These are phyloP conservation scores for Todiramphus saurophagus DNA, from an alignment of 2,113 vertebrate genomes.

Conservation along the genomic window DNA sequence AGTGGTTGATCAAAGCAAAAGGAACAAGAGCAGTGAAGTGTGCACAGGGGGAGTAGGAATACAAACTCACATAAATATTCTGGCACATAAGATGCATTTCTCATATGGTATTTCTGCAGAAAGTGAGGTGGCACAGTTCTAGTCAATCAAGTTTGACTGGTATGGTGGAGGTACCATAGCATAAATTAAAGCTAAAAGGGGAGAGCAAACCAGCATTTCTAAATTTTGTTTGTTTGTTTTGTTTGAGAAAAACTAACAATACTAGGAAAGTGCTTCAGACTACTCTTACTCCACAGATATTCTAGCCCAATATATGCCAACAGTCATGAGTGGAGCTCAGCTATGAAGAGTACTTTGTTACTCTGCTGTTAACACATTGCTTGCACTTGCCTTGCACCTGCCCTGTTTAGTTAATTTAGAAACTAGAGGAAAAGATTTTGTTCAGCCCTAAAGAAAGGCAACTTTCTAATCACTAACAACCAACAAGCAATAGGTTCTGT, in stretches of 20 bases:
- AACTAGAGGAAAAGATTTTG: not conserved
- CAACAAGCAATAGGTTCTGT: not conserved
- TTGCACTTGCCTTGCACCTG: not conserved
- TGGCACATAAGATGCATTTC: not conserved
- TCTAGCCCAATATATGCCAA: not conserved
- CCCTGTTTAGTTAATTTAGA: not conserved
- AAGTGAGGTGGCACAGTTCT: not conserved
- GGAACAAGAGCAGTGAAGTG: not conserved
- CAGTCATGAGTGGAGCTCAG: not conserved
- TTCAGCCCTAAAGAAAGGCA: not conserved
- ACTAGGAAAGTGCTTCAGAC: not conserved
- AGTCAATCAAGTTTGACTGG: not conserved
- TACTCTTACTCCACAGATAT: not conserved
- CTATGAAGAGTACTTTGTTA: not conserved
- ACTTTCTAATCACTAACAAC: not conserved
- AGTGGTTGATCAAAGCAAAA: not conserved
- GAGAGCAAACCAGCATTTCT: not conserved
- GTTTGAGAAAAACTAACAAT: not conserved
- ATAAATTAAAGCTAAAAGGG: not conserved
- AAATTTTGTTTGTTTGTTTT: not conserved
- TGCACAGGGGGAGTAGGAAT: not conserved
- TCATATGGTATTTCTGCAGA: not conserved
- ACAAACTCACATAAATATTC: not conserved
- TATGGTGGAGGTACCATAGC: not conserved
- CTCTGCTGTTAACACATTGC: not conserved